Evolutionary conservation across 2,888 invertebrate species (phyloP), one percentile per base, ranked within the genome.

Genomic region (Falcaria lacertinaria): DNA sequence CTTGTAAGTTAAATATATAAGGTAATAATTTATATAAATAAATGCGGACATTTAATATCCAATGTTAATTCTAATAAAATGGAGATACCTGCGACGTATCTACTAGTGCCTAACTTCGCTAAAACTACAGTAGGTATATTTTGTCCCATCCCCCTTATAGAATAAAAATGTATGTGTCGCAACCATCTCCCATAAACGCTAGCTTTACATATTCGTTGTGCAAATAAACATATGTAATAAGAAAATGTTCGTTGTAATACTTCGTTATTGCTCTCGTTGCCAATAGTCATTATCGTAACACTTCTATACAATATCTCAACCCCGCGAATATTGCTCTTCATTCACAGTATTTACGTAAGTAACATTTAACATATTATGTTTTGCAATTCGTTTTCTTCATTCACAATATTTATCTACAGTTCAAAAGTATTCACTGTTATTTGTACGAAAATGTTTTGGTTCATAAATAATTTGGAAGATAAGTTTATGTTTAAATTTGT

Each of bases 251-350:
- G 83, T 80, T 83, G 83, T 82, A 47, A 60, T 54, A 54, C 51
- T 74, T 80, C 76, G 70, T 65, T 67, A 69, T 73, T 70, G 69
- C 70, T 73, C 69, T 73, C 76, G 71, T 78, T 80, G 69, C 62
- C 57, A 50, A 52, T 57, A 58, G 57, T 61, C 48, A 52, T 67
- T 74, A 64, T 61, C 63, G 13, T 36, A 15, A 37, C 14, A n/a
- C 8, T 25, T 7, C 15, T 2, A 22, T 15, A 8, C 14, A n/a
- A 22, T 22, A 13, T 2, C 13, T n/a, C n/a, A n/a, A n/a, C n/a
- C n/a, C n/a, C 7, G n/a, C 7, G 13, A 14, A 19, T 19, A 28
- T 28, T 28, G 28, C 28, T 28, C 11, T 11, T 11, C 3, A 11
- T 11, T 11, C 8, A 11, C 11, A 7, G 7, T 22, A 22, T 22